phyloP scores from a whole-genome alignment of 2,113 vertebrate species.

The Synchiropus splendidus region DNA sequence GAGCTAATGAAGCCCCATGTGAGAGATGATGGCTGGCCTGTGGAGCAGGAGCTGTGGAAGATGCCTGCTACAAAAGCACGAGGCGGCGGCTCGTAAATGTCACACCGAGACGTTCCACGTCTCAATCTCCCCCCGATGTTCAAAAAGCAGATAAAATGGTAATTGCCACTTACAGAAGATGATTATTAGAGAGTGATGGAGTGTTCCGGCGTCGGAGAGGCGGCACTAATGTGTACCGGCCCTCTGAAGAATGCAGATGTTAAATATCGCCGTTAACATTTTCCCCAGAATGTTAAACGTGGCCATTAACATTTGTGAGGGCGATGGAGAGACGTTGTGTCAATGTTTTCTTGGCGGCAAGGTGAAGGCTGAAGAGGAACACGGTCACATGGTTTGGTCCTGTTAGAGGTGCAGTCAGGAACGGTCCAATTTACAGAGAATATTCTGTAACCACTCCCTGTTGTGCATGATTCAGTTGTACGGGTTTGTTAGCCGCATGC shows the following conservation, averaged over 20 bases:
- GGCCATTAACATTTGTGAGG: slow-evolving; percentile 42
- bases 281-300: slow-evolving; percentile 45
- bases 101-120: slow-evolving; percentile 20
- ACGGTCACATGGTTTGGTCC: too few relatives aligned
- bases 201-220: slow-evolving; percentile 2
- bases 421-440: too few relatives aligned
- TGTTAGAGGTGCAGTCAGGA: too few relatives aligned
- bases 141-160: slow-evolving; percentile 16
- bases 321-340: slow-evolving; percentile 22
- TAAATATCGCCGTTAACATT: slow-evolving; percentile 49
- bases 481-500: too few relatives aligned
- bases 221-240: slow-evolving; percentile 29
- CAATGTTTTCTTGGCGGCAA: slow-evolving; percentile 23
- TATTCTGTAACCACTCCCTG: too few relatives aligned
- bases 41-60: slow-evolving; percentile 7
- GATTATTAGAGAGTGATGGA: slow-evolving; percentile 25
- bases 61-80: not conserved
- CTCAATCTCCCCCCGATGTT: slow-evolving; percentile 5
- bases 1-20: too few relatives aligned
- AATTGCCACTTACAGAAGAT: slow-evolving; percentile 23
- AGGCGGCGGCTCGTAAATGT: slow-evolving; percentile 21
- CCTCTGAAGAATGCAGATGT: slow-evolving; percentile 33
- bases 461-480: too few relatives aligned
- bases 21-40: too few relatives aligned
- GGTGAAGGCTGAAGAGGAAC: not conserved